Conservation (phyloP, 2,888 invertebrate genomes). For the Rugalucina vietnamica region DNA sequence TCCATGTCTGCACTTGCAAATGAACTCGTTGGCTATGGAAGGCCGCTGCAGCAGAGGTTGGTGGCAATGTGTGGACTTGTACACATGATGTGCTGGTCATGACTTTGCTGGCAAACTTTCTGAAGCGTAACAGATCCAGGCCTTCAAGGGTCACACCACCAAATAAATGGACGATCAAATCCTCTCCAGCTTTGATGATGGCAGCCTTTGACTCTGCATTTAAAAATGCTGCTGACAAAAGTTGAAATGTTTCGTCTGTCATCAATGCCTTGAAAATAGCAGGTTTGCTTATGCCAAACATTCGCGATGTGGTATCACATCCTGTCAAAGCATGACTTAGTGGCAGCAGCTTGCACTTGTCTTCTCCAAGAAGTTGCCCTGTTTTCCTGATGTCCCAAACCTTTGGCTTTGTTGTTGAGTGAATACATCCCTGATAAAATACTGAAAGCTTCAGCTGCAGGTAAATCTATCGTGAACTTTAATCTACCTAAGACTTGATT, state of each 20-base stretch:
- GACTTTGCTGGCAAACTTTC: slow-evolving; percentile 53
- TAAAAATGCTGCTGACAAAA: slow-evolving; percentile 11
- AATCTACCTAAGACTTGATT: slow-evolving; percentile 24
- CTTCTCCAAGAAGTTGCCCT: slow-evolving; percentile 33
- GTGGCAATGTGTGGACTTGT: slow-evolving; percentile 60
- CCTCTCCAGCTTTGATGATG: slow-evolving; percentile 14
- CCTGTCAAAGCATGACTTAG: slow-evolving; percentile 63
- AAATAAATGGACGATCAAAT: slow-evolving; percentile 35
- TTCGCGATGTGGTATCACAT: slow-evolving; percentile 62
- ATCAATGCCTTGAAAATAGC: slow-evolving; percentile 29
- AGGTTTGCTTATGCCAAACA: slow-evolving; percentile 57
- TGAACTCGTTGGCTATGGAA: slow-evolving; percentile 61
- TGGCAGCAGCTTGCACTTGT: slow-evolving; percentile 35
- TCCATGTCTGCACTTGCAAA: slow-evolving; percentile 64
- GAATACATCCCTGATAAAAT: too few relatives aligned
- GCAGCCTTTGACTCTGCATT: neutral
- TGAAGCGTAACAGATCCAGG: slow-evolving; percentile 42
- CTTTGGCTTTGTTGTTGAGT: slow-evolving; percentile 14
- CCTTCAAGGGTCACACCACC: slow-evolving; percentile 24
- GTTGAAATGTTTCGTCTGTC: neutral
- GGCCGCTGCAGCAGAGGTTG: slow-evolving; percentile 62
- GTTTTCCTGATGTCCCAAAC: slow-evolving; percentile 60
- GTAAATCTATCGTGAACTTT: slow-evolving; percentile 6
- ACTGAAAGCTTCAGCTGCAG: slow-evolving; percentile 33
- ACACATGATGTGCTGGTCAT: slow-evolving; percentile 43